phyloP scores from a whole-genome alignment of 2,888 invertebrate species.

The Phorcus lineatus region DNA sequence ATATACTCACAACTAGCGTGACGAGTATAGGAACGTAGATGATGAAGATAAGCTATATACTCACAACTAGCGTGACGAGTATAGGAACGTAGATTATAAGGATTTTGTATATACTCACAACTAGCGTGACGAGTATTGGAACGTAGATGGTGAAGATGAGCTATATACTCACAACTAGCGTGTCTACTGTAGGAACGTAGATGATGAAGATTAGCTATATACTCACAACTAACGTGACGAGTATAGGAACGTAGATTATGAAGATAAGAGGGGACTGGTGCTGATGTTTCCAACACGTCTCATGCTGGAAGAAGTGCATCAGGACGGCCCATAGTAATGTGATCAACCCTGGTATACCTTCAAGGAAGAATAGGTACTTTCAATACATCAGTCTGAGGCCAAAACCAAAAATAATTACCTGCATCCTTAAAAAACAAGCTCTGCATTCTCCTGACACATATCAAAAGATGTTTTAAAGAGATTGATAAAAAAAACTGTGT shows the following conservation, averaged over 20 bases:
- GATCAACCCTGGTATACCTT: constrained; percentile 77
- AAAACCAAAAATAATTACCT: too few relatives aligned
- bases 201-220: constrained; percentile 33
- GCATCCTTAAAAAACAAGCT: too few relatives aligned
- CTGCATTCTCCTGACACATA: too few relatives aligned
- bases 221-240: constrained; percentile 73
- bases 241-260: constrained; percentile 69
- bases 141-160: constrained; percentile 49
- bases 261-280: constrained; percentile 34
- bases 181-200: constrained; percentile 72
- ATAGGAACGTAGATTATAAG: too few relatives aligned
- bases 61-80: too few relatives aligned
- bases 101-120: constrained; percentile 42
- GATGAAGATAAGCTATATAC: too few relatives aligned
- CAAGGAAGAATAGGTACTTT: constrained; percentile 18
- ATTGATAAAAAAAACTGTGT: too few relatives aligned
- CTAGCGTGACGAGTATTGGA: constrained; percentile 74
- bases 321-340: constrained; percentile 76
- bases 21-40: too few relatives aligned
- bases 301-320: constrained; percentile 64
- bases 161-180: constrained; percentile 70
- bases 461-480: too few relatives aligned
- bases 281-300: constrained; percentile 75
- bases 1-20: constrained; percentile 65
- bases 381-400: too few relatives aligned